Base-by-base conservation (phyloP, 1,140 invertebrate genomes). In the Harpegnathos saltator region DNA sequence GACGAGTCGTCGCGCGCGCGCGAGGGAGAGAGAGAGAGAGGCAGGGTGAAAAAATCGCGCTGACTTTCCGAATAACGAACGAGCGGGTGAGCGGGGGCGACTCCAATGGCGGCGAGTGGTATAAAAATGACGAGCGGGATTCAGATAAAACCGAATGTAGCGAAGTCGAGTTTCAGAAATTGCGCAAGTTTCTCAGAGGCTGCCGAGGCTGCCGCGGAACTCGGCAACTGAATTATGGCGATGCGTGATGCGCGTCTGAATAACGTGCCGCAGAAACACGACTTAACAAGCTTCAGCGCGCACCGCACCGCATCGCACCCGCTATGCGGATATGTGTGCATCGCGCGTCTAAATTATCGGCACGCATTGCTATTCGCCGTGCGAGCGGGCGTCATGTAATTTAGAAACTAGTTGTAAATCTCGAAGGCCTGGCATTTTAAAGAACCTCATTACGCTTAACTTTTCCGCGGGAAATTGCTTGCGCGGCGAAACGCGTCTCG, bases 241-340 rank as follows among this genome's bases (percentile, higher is more conserved):
- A 80, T 71, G 75, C 75, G 65, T 80, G 75, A 80, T 71, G 33
- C 33, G 75, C 75, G 65, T 80, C 52, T 71, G 66, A 80, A 80
- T 80, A 80, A 80, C 65, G 33, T 24, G 65, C 65, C 15, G 52
- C 22, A 80, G 75, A 58, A 74, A 50, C 44, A 38, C 63, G 52
- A 44, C 44, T 62, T 82, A 74, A 62, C 68, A 82, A 74, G 69
- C 78, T 50, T 59, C 48, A 72, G 24, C 50, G 69, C 68, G 29
- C 29, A 33, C 5, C 29, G 29, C 29, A 5, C 29, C 29, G n/a
- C n/a, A 74, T 62, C 69, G 38, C 38, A 50, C 50, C 22, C n/a
- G 5, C 17, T 11, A 62, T 44, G 61, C 63, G 52, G 69, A 73
- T 52, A 82, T 22, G 68, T 22, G 68, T 82, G 19, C 58, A 50